A percentile compares a stretch with the other conserved stretches of the same genome.
Conservation (phyloP, 2,797 vertebrate genomes). For the Peromyscus aztecus region DNA sequence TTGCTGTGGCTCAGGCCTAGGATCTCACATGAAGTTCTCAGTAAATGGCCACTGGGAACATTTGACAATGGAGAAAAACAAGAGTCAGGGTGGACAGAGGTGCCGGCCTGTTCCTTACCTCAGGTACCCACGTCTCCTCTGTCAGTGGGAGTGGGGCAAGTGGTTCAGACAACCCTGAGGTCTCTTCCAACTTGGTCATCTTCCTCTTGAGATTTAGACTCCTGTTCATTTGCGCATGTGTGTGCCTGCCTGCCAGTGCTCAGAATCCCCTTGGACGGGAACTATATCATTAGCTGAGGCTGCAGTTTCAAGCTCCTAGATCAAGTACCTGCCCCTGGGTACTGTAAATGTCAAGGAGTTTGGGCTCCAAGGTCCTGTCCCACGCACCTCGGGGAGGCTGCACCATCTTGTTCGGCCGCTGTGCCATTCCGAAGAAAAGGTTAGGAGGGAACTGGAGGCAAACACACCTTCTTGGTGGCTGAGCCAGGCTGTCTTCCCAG, state of each 20-base stretch:
- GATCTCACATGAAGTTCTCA: background rate
- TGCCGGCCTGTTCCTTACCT: background rate
- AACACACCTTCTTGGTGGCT: conserved; percentile 31
- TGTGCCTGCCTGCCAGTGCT: background rate
- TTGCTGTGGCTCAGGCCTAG: background rate
- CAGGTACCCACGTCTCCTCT: background rate
- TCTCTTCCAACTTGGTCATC: background rate
- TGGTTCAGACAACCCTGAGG: background rate
- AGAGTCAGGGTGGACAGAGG: background rate
- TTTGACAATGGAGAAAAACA: background rate
- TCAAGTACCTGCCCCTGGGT: background rate
- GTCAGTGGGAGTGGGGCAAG: background rate
- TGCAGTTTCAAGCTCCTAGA: background rate
- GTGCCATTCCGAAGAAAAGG: background rate
- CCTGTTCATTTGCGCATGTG: background rate
- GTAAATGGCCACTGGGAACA: background rate
- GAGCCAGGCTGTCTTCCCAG: background rate
- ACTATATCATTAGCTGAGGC: background rate
- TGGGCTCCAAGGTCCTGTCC: background rate
- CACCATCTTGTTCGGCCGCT: background rate
- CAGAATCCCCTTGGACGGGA: background rate
- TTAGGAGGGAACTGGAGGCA: conserved; percentile 42
- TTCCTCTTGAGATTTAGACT: background rate
- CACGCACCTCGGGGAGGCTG: background rate
- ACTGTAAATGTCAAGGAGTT: background rate